Evolutionary conservation across 2,113 vertebrate species (phyloP).

Genomic region (Burhinus bistriatus): DNA sequence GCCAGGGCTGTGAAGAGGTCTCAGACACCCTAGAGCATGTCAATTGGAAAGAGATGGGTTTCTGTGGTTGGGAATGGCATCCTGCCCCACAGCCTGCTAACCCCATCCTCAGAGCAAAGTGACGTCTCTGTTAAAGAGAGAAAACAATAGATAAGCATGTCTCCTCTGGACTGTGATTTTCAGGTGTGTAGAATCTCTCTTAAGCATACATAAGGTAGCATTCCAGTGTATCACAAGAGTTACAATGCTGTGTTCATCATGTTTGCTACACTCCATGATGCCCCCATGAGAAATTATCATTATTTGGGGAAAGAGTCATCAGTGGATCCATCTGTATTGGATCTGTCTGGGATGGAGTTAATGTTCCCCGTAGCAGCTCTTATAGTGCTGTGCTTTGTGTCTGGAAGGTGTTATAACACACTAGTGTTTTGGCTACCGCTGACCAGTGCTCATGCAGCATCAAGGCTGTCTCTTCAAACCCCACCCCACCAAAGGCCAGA

Average conservation of each 20-base stretch:
- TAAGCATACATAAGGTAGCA: neutral
- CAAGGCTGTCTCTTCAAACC: neutral
- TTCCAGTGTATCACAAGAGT: neutral
- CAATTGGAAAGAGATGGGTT: rapidly evolving
- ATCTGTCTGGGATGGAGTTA: neutral
- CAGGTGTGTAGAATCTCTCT: neutral
- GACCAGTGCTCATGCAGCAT: neutral
- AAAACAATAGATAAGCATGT: neutral
- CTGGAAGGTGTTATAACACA: neutral
- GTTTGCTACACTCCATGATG: rapidly evolving
- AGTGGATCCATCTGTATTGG: neutral
- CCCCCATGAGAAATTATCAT: neutral
- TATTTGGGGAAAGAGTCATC: neutral
- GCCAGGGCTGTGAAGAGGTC: neutral
- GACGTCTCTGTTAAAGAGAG: neutral
- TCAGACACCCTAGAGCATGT: neutral
- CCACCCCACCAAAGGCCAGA: neutral
- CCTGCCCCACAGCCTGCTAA: neutral
- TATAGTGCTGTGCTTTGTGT: neutral
- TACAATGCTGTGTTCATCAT: neutral
- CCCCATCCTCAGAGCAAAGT: neutral
- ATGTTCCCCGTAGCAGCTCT: rapidly evolving
- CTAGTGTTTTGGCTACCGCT: neutral
- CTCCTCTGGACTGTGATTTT: neutral
- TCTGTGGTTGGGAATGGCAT: neutral